Evolutionary conservation across 2,797 vertebrate species (phyloP).

Genomic region (Rhinichthys osculus): DNA sequence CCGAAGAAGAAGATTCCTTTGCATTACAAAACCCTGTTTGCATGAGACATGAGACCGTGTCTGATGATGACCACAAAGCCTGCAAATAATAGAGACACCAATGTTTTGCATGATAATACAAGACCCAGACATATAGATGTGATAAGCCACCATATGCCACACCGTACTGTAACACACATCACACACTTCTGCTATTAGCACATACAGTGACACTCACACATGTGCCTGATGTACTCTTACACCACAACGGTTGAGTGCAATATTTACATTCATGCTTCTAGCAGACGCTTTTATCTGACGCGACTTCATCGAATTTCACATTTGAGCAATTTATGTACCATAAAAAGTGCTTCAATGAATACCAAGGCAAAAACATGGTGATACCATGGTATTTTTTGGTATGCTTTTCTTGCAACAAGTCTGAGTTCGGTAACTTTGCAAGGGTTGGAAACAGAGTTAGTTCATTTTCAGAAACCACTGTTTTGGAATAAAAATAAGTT

Average conservation of each 20-base stretch:
- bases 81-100: slow-evolving; percentile 44
- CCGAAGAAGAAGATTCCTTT: not conserved
- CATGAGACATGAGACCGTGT: slow-evolving; percentile 48
- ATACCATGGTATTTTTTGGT: too few species aligned
- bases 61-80: slow-evolving; percentile 47
- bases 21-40: slow-evolving; percentile 50
- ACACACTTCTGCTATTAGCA: not conserved
- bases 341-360: not conserved
- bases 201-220: not conserved
- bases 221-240: too few species aligned
- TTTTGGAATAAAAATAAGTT: too few species aligned
- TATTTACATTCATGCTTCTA: not conserved
- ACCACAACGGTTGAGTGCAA: rapidly evolving
- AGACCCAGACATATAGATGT: slow-evolving; percentile 48
- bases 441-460: not conserved
- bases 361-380: not conserved
- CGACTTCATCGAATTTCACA: not conserved
- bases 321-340: not conserved
- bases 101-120: slow-evolving; percentile 57
- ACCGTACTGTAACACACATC: not conserved
- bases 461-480: too few species aligned
- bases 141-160: slow-evolving; percentile 43
- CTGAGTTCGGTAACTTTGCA: not conserved
- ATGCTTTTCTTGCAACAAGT: too few species aligned
- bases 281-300: not conserved